Base-by-base conservation (phyloP, 2,888 invertebrate species). In the Cheilosia impressa region DNA sequence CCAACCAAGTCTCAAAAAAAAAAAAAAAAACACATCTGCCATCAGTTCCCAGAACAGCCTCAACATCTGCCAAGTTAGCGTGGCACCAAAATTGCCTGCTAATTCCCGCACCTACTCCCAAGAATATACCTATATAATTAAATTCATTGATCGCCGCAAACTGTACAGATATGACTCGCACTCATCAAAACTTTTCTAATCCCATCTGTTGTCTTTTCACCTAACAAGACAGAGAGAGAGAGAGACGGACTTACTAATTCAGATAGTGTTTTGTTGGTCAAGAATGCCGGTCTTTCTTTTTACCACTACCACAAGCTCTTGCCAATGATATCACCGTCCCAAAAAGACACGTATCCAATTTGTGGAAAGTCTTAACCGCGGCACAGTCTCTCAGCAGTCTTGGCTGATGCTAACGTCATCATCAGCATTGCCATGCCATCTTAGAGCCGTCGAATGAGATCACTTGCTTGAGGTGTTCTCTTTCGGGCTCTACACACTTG, bases 321-420 rank as follows among this genome's bases (percentile, higher is more conserved):
- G n/a, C 10, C 22, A 9, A 60, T 76, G 76, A 68, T 60, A 68
- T 76, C 69, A 69, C 62, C 45, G 34, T 47, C 38, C 38, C 38
- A 60, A 66, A 60, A n/a, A 27, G 41, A 45, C 7, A 9, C 43
- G 27, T 52, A 27, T 76, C 34, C 43, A 60, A 43, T 31, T 53
- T 60, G 38, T 76, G 68, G 75, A 76, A 76, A 68, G 76, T 68
- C 66, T 68, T 50, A 47, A 53, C 68, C 76, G 47, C 47, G 50
- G 27, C 41, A 47, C 38, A 24, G 27, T 55, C 45, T 50, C 22
- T 58, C 13, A 10, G 45, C 43, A 4, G 15, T 45, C 15, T 17
- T 47, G 19, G 38, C 38, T 17, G 58, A 43, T 58, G 75, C 17
- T 62, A 66, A 43, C 76, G 76, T 76, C 76, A 76, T 76, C 65